Evolutionary conservation across 1,140 invertebrate species (phyloP).

Genomic region (Anthonomus grandis): DNA sequence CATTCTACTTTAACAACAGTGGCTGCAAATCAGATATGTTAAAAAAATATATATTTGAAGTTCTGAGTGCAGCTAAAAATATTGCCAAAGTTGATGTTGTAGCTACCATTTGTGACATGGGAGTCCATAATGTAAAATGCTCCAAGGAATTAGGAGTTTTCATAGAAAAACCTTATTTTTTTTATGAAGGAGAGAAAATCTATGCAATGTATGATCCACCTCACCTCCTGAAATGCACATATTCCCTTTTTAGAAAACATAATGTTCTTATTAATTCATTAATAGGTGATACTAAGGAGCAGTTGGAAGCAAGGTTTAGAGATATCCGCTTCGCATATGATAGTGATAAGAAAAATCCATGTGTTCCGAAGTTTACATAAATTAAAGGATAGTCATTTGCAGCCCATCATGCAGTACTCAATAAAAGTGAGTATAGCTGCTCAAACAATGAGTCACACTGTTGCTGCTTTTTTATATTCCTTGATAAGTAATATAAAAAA

Average conservation of each 20-base stretch:
- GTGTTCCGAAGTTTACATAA: constrained; percentile 5
- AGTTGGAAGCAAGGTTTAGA: constrained; percentile 4
- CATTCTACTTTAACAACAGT: too few species aligned
- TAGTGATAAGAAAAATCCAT: constrained; percentile 3
- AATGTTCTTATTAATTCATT: not conserved
- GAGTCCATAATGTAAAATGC: constrained; percentile 11
- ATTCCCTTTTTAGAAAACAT: not conserved
- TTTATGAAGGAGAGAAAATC: not conserved
- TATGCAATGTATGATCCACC: constrained; percentile 12
- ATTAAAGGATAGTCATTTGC: not conserved
- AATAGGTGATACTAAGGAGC: not conserved
- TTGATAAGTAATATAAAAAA: not conserved
- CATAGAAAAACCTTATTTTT: constrained; percentile 2
- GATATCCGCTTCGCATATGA: not conserved
- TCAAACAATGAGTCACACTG: constrained; percentile 6
- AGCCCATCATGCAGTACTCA: constrained; percentile 8
- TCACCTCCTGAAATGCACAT: constrained; percentile 5
- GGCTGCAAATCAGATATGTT: not conserved
- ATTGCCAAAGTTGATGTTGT: constrained; percentile 21
- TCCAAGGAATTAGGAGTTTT: constrained; percentile 6
- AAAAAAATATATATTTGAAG: constrained; percentile 7
- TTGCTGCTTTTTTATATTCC: constrained; percentile 5
- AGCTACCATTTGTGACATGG: constrained; percentile 26
- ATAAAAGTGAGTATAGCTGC: constrained; percentile 10
- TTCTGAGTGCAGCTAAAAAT: constrained; percentile 7